Evolutionary conservation across 2,888 invertebrate species (phyloP).

Genomic region (Drosophila atroscutellata): DNA sequence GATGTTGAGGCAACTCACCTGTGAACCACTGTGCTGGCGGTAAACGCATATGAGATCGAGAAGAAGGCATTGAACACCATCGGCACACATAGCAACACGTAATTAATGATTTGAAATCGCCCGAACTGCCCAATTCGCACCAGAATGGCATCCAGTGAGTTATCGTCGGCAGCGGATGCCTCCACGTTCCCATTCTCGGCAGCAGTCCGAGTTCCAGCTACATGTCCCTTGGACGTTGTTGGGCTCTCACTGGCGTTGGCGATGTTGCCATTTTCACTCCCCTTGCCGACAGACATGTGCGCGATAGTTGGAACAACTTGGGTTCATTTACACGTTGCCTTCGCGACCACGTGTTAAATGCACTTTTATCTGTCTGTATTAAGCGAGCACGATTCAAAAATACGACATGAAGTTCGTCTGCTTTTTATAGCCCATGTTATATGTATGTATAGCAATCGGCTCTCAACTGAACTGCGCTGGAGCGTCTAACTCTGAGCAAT

Average conservation of each 20-base stretch:
- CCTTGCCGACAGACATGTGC: slow-evolving; percentile 32
- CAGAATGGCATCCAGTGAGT: slow-evolving; percentile 75
- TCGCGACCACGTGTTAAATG: slow-evolving; percentile 59
- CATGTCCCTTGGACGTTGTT: slow-evolving; percentile 42
- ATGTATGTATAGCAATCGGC: slow-evolving; percentile 1
- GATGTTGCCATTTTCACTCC: slow-evolving; percentile 12
- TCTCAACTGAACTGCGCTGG: slow-evolving; percentile 26
- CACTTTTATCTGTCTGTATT: slow-evolving; percentile 48
- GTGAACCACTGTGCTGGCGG: slow-evolving; percentile 89
- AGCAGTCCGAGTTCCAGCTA: slow-evolving; percentile 14
- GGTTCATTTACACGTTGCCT: background rate
- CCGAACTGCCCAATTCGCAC: slow-evolving; percentile 87
- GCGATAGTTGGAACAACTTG: slow-evolving; percentile 4
- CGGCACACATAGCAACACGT: slow-evolving; percentile 87
- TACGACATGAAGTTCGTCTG: slow-evolving; percentile 26
- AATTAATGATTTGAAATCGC: slow-evolving; percentile 87
- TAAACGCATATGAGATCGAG: slow-evolving; percentile 89
- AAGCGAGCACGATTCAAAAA: slow-evolving; percentile 57
- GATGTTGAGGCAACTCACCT: slow-evolving; percentile 86
- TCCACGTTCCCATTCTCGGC: slow-evolving; percentile 15
- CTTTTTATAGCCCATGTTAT: slow-evolving; percentile 50
- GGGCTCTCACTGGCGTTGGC: slow-evolving; percentile 11
- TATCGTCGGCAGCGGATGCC: slow-evolving; percentile 56
- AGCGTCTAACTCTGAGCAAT: slow-evolving; percentile 54
- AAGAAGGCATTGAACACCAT: slow-evolving; percentile 88